Conservation (phyloP, 2,888 invertebrate genomes). For the Serrognathus titanus region DNA sequence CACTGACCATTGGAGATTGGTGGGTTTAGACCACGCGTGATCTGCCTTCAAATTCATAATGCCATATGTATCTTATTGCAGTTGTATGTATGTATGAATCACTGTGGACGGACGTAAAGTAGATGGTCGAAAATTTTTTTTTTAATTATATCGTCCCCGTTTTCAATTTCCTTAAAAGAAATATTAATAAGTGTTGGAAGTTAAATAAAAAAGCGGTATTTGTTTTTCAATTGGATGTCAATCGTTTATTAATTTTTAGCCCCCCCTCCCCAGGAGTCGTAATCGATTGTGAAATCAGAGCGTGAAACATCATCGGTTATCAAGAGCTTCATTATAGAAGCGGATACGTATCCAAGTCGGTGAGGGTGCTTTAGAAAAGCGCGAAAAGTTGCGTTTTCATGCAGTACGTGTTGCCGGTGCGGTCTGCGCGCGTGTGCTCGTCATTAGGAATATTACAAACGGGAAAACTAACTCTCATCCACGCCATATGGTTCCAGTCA, state of each 20-base stretch:
- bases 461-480: slow-evolving; percentile 51
- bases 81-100: too few species aligned
- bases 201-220: slow-evolving; percentile 12
- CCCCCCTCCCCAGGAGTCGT: slow-evolving; percentile 8
- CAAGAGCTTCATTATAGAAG: slow-evolving; percentile 25
- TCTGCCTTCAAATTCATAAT: slow-evolving; percentile 17
- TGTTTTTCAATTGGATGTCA: slow-evolving; percentile 22
- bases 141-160: not conserved
- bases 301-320: slow-evolving; percentile 15
- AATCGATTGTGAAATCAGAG: slow-evolving; percentile 26
- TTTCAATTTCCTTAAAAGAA: slow-evolving; percentile 6
- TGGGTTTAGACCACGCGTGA: slow-evolving; percentile 43
- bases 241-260: slow-evolving; percentile 28
- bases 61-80: slow-evolving; percentile 17
- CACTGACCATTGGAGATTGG: slow-evolving; percentile 45
- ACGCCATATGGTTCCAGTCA: slow-evolving; percentile 48
- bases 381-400: slow-evolving; percentile 48
- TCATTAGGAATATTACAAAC: slow-evolving; percentile 54
- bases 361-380: slow-evolving; percentile 3
- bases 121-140: too few species aligned
- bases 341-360: slow-evolving; percentile 13
- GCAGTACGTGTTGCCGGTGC: slow-evolving; percentile 41
- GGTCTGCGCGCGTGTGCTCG: slow-evolving; percentile 43
- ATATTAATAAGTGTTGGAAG: slow-evolving; percentile 17
- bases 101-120: too few species aligned